A percentile compares a stretch with the other conserved stretches of the same genome.
phyloP scores from a whole-genome alignment of 1,140 invertebrate genomes.

The Druon quercuslanigerum region DNA sequence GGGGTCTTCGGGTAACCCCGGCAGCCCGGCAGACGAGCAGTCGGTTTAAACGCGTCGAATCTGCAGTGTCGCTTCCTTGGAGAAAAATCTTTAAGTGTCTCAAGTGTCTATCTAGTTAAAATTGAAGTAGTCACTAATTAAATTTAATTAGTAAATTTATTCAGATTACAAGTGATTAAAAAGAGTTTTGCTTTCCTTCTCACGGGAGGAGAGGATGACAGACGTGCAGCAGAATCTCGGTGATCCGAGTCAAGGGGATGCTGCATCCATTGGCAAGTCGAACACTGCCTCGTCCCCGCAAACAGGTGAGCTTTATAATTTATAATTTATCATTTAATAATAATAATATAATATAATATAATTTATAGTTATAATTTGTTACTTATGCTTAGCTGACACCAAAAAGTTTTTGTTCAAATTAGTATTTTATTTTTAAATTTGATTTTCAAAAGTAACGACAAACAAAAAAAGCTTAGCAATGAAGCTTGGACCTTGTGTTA shows the following conservation, averaged over 20 bases:
- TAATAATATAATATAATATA: too few relatives aligned
- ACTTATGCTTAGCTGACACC: too few relatives aligned
- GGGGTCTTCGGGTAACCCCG: conserved; percentile 61
- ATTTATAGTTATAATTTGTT: too few relatives aligned
- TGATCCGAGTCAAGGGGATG: conserved; percentile 54
- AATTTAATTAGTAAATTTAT: conserved; percentile 69
- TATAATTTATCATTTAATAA: too few relatives aligned
- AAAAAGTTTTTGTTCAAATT: too few relatives aligned
- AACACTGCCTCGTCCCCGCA: conserved; percentile 53
- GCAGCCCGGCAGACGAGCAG: conserved; percentile 62
- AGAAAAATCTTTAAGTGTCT: background rate
- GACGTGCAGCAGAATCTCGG: conserved; percentile 73
- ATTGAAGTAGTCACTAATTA: conserved; percentile 59
- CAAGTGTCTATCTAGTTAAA: conserved; percentile 33
- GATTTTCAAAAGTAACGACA: too few relatives aligned
- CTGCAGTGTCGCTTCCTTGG: conserved; percentile 47
- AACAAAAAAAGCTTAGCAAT: too few relatives aligned
- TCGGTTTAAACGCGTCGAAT: conserved; percentile 67
- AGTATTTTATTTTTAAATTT: too few relatives aligned
- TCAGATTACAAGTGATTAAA: conserved; percentile 69
- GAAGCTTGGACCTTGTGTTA: too few relatives aligned
- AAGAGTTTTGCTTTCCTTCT: conserved; percentile 17
- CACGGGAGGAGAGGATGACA: conserved; percentile 71
- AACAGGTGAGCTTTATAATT: conserved; percentile 67
- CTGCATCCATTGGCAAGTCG: conserved; percentile 61